A percentile compares a stretch with the other conserved stretches of the same genome.
phyloP scores from a whole-genome alignment of 30 jellyfish, hydroid and myxozoan genomes.

The Pseudorhiza aurosa region DNA sequence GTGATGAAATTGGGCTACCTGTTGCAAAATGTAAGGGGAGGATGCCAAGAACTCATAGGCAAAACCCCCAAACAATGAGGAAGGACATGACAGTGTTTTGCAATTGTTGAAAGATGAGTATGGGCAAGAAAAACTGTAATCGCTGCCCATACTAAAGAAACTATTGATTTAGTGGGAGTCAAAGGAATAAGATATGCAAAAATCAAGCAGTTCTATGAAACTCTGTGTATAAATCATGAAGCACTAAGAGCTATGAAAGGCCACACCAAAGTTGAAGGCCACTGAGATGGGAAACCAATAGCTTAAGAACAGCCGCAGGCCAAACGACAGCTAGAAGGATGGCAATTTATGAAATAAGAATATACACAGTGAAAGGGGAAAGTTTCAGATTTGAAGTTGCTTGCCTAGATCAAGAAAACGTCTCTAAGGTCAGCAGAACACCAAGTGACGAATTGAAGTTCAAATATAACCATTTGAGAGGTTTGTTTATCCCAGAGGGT shows the following conservation, averaged over 20 bases:
- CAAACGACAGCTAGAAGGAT: background rate
- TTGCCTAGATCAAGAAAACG: constrained; percentile 30
- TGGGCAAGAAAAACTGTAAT: constrained; percentile 52
- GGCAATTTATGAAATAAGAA: constrained; percentile 3
- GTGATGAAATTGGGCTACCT: constrained; percentile 26
- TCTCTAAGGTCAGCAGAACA: constrained; percentile 10
- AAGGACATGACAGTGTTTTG: constrained; percentile 58
- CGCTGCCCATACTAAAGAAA: constrained; percentile 52
- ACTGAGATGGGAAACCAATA: constrained; percentile 2
- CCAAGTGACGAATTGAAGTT: constrained; percentile 24
- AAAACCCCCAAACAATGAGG: constrained; percentile 42
- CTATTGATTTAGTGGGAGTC: constrained; percentile 12
- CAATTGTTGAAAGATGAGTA: constrained; percentile 37
- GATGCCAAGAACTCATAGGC: constrained; percentile 39
- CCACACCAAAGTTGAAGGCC: constrained; percentile 28
- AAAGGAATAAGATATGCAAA: constrained; percentile 24
- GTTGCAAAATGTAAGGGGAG: constrained; percentile 24
- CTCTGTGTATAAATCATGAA: constrained; percentile 38
- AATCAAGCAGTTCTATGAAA: constrained; percentile 45
- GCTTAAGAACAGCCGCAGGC: constrained; percentile 42
- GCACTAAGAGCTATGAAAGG: constrained; percentile 46
- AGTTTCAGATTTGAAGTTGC: constrained; percentile 38
- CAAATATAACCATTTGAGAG: constrained; percentile 37
- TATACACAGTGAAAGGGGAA: constrained; percentile 32
- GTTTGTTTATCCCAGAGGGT: constrained; percentile 44